phyloP scores from a whole-genome alignment of 2,888 invertebrate genomes.

The Fissipunctia ypsillon region DNA sequence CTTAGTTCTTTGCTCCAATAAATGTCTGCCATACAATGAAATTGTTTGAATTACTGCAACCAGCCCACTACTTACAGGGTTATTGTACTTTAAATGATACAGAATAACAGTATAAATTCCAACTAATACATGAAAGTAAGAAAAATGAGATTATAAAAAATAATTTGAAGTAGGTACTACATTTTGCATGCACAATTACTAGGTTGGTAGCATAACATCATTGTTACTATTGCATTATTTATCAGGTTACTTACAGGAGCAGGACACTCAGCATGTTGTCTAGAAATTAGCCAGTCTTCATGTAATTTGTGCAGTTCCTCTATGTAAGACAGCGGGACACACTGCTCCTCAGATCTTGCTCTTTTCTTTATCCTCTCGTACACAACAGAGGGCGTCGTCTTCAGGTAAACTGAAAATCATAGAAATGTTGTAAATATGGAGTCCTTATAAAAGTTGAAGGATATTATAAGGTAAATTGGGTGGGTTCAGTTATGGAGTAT shows the following conservation, averaged over 20 bases:
- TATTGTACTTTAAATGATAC: background rate
- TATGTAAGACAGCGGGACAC: conserved; percentile 95
- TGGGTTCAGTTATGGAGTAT: background rate
- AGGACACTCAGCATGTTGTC: conserved; percentile 90
- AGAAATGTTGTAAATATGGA: background rate
- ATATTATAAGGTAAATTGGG: background rate
- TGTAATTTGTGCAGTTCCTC: conserved; percentile 94
- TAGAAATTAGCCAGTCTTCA: conserved; percentile 93
- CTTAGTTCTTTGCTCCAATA: conserved; percentile 14
- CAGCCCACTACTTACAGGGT: background rate
- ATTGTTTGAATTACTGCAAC: conserved; percentile 24
- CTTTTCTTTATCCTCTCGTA: conserved; percentile 93
- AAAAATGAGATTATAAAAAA: background rate
- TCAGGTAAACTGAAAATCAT: conserved; percentile 91
- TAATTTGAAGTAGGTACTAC: background rate
- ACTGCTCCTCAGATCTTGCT: conserved; percentile 95
- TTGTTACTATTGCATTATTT: background rate
- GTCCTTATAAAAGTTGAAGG: background rate
- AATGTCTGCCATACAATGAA: conserved; percentile 3
- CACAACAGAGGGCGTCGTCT: conserved; percentile 92
- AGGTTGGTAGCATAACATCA: background rate
- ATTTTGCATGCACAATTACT: background rate
- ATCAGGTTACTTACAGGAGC: conserved; percentile 89
- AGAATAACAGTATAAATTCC: background rate
- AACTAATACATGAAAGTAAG: background rate